Percentiles rank a stretch among this genome's conserved stretches.
Evolutionary conservation across 2,113 vertebrate genomes (phyloP).

Genomic region (Cryptotis parvus): DNA sequence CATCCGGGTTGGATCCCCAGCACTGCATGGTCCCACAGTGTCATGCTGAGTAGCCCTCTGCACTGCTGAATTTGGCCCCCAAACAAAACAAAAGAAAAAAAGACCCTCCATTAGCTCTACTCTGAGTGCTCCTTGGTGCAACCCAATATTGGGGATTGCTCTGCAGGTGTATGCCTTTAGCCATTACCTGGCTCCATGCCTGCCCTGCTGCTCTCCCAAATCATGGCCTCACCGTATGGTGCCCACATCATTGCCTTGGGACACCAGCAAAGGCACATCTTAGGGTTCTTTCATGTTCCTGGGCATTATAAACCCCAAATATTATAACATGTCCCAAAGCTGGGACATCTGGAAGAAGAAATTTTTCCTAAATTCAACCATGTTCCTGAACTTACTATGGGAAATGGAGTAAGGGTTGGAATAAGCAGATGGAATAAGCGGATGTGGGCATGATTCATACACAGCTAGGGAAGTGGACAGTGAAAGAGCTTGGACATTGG

Average conservation of each 20-base stretch:
- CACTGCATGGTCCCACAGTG: too few relatives aligned
- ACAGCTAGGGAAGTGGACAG: background rate
- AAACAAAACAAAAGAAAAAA: too few relatives aligned
- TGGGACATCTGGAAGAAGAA: background rate
- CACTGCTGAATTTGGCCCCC: too few relatives aligned
- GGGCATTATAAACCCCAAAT: background rate
- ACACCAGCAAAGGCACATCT: background rate
- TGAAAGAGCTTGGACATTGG: too few relatives aligned
- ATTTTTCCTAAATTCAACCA: background rate
- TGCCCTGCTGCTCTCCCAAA: rapidly evolving
- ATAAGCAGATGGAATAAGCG: too few relatives aligned
- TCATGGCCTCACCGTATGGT: too few relatives aligned
- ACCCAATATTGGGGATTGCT: background rate
- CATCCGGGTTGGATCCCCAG: too few relatives aligned
- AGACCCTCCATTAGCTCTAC: background rate
- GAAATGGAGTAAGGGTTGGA: background rate
- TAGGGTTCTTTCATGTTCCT: background rate
- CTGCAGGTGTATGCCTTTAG: rapidly evolving
- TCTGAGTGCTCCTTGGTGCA: background rate
- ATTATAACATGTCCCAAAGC: background rate
- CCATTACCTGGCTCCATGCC: background rate
- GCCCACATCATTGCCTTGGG: background rate
- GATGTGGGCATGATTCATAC: background rate
- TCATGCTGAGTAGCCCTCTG: too few relatives aligned
- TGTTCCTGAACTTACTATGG: background rate